Evolutionary conservation across 1,140 invertebrate species (phyloP), one percentile per base, ranked within the genome.

Genomic region (Cheumatopsyche charites): DNA sequence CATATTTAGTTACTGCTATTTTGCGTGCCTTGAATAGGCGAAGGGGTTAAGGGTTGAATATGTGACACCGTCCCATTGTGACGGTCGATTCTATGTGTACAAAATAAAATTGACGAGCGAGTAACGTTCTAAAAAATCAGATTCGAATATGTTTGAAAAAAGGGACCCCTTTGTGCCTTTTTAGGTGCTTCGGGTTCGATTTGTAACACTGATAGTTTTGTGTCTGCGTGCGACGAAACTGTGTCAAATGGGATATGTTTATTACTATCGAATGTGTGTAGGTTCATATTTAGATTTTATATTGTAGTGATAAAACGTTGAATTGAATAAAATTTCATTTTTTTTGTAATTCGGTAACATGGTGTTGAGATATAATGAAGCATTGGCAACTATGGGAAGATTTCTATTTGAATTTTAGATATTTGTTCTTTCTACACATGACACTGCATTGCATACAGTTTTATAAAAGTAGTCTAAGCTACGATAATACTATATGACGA

Each of bases 21-120:
- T 75, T 73, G 74, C 71, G 71, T 73, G 55, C 65, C 1, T 55
- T 67, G 71, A 72, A 72, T 65, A 55, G 47, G 62, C 69, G 74
- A 75, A 73, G 71, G 73, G 73, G 73, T 75, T 75, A 75, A 67
- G 71, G 71, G 71, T 36, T 71, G 74, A 73, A 72, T 70, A 72
- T 21, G 74, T 70, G 74, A 75, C 74, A 75, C 68, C 55, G 29
- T 68, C 52, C 67, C 43, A 71, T 75, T 75, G 65, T 75, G 36
- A 47, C 41, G 12, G 23, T 21, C 21, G 42, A 68, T 61, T 71
- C 63, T 75, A 73, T 73, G 65, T 73, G 65, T 73, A 68, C 74
- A 73, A 75, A 75, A 75, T 73, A 73, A 68, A 71, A 71, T 19
- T 71, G 61, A 71, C 25, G 55, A 58, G 55, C 5, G 29, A 55